phyloP scores from a whole-genome alignment of 2,888 invertebrate genomes.

The Pristionchus fissidentatus region DNA sequence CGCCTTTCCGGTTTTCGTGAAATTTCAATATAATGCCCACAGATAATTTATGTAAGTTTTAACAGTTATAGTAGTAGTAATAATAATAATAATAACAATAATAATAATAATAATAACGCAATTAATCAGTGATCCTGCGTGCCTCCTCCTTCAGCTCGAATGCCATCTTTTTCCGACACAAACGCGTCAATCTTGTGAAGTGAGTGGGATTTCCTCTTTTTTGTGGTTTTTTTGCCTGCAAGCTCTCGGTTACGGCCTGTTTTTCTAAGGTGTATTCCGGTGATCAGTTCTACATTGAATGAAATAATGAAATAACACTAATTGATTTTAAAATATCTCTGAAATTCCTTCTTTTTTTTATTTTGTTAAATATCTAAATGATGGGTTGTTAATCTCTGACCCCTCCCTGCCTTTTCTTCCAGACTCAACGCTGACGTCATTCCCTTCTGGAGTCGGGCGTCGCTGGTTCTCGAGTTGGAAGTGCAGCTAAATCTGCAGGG shows the following conservation, averaged over 20 bases:
- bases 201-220: background rate
- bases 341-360: background rate
- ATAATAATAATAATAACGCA: background rate
- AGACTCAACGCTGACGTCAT: conserved; percentile 44
- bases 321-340: background rate
- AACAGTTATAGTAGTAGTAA: too few species aligned
- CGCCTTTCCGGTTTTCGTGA: too few species aligned
- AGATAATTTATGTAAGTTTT: too few species aligned
- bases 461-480: conserved; percentile 45
- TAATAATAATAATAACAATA: background rate
- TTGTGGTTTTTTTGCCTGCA: background rate
- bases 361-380: background rate
- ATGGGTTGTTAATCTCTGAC: background rate
- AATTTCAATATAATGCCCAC: too few species aligned
- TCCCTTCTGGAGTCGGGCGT: conserved; percentile 31
- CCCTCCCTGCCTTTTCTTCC: background rate
- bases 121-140: conserved; percentile 38
- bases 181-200: conserved; percentile 47
- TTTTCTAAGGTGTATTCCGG: too few species aligned
- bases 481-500: conserved; percentile 43
- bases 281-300: too few species aligned
- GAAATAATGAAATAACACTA: too few species aligned
- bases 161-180: conserved; percentile 49
- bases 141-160: conserved; percentile 43
- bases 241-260: too few species aligned